A percentile compares a stretch with the other conserved stretches of the same genome.
Evolutionary conservation across 2,113 vertebrate species (phyloP).

Genomic region (Stigmatopora nigra): DNA sequence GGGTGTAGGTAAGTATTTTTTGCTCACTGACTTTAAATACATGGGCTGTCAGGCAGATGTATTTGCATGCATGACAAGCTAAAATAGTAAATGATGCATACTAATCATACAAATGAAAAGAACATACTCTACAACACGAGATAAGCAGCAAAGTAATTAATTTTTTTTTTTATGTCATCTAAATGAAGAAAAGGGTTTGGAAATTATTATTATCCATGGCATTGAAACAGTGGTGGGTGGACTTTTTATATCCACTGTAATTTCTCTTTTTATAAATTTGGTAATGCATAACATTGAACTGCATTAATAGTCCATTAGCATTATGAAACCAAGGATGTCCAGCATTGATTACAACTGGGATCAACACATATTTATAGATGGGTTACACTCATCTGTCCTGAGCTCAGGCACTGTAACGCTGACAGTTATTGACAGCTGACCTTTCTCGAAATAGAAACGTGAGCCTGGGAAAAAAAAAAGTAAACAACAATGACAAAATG

Average conservation of each 20-base stretch:
- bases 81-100: not conserved
- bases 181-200: not conserved
- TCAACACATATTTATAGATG: not conserved
- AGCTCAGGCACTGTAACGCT: slow-evolving; percentile 11
- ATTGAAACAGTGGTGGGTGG: not conserved
- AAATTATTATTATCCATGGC: not conserved
- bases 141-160: not conserved
- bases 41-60: not conserved
- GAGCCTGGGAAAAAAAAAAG: slow-evolving; percentile 5
- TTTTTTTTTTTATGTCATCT: not conserved
- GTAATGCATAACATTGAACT: not conserved
- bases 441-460: slow-evolving; percentile 20
- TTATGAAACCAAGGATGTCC: slow-evolving; percentile 6
- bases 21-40: slow-evolving; percentile 6
- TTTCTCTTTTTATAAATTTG: not conserved
- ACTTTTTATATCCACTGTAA: not conserved
- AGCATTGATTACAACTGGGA: slow-evolving; percentile 13
- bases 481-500: not conserved
- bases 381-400: slow-evolving; percentile 4
- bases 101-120: too few species aligned
- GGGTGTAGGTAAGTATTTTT: slow-evolving; percentile 60
- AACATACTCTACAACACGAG: not conserved
- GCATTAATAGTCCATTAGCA: slow-evolving; percentile 8
- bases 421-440: slow-evolving; percentile 26
- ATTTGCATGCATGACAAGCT: not conserved